A percentile compares a stretch with the other conserved stretches of the same genome.
Conservation (phyloP, 2,113 vertebrate genomes). For the Sardina pilchardus region DNA sequence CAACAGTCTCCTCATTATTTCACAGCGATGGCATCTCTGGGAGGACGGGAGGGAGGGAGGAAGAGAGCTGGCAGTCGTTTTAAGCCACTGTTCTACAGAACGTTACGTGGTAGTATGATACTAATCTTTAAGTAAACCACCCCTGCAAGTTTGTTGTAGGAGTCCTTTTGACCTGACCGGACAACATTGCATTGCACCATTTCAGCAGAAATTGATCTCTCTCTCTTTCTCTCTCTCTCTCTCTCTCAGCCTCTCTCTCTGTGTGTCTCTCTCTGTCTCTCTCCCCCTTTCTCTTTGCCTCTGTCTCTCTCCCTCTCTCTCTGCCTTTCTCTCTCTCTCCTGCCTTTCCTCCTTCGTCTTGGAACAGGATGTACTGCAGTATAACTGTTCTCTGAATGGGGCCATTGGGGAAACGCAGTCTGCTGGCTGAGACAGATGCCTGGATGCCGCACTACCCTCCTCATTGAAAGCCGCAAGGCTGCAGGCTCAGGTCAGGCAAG, state of each 20-base stretch:
- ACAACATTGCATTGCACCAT: not conserved
- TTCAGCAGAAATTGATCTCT: not conserved
- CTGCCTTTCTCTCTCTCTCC: not conserved
- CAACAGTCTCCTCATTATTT: conserved; percentile 4
- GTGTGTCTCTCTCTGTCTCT: not conserved
- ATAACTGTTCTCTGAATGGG: not conserved
- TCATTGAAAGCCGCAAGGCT: not conserved
- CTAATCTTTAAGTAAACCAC: not conserved
- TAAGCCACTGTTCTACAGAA: not conserved
- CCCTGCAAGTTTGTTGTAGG: too few relatives aligned
- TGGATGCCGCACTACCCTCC: not conserved
- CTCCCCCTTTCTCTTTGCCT: not conserved
- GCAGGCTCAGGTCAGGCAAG: not conserved
- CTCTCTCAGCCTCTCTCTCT: not conserved
- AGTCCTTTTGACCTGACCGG: not conserved
- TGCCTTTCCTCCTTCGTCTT: not conserved
- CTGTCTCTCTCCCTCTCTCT: not conserved
- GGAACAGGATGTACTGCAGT: not conserved
- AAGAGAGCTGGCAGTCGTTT: not conserved
- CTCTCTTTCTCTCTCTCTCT: not conserved
- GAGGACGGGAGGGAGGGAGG: not conserved
- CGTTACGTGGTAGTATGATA: not conserved
- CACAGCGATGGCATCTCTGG: not conserved
- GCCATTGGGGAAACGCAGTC: conserved; percentile 2
- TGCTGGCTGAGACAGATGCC: conserved; percentile 2